phyloP scores from a whole-genome alignment of 2,797 vertebrate genomes.

The Acrossocheilus wenchowensis region DNA sequence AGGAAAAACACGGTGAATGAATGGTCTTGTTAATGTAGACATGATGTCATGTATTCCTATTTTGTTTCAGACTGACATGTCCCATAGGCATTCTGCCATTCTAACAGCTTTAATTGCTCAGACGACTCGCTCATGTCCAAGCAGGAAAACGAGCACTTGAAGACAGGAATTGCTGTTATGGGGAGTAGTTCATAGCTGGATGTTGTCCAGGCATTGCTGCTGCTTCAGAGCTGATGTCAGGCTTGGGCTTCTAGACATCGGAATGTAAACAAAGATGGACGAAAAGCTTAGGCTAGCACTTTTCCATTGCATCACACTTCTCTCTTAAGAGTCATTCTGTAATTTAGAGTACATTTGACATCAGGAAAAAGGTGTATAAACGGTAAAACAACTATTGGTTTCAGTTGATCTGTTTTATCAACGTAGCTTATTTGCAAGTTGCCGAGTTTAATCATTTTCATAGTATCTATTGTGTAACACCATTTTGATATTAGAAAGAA shows the following conservation, averaged over 20 bases:
- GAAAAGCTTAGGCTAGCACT: slow-evolving; percentile 68
- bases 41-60: slow-evolving; percentile 49
- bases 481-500: too few relatives aligned
- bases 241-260: slow-evolving; percentile 73
- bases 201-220: slow-evolving; percentile 61
- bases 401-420: not conserved
- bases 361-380: not conserved
- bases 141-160: slow-evolving; percentile 53
- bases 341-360: not conserved
- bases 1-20: not conserved
- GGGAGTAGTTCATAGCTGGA: slow-evolving; percentile 68
- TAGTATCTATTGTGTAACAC: too few relatives aligned
- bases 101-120: slow-evolving; percentile 64
- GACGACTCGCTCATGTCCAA: slow-evolving; percentile 62
- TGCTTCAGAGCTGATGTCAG: slow-evolving; percentile 50
- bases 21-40: slow-evolving; percentile 14
- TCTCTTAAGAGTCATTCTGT: not conserved
- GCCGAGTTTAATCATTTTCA: not conserved
- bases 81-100: slow-evolving; percentile 1
- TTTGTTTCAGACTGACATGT: slow-evolving; percentile 31
- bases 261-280: slow-evolving; percentile 82
- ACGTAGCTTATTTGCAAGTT: not conserved
- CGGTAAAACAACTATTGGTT: not conserved
- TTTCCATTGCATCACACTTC: slow-evolving; percentile 46
- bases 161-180: slow-evolving; percentile 65